Evolutionary conservation across 1,140 invertebrate species (phyloP).

Genomic region (Aphaenogaster rudis): DNA sequence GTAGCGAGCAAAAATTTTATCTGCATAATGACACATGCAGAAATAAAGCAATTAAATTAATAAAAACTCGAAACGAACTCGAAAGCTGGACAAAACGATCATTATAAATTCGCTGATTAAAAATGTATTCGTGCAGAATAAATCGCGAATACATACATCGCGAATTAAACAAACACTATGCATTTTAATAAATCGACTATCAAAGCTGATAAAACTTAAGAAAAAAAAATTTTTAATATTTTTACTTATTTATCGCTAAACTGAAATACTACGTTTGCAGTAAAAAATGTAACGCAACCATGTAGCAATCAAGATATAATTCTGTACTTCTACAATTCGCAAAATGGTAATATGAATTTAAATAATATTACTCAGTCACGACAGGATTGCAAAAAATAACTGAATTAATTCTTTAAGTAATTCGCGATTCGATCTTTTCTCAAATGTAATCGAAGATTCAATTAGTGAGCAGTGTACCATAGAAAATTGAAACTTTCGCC

Average conservation of each 20-base stretch:
- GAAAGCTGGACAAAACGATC: not conserved
- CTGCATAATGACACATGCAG: not conserved
- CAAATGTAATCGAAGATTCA: slow-evolving; percentile 32
- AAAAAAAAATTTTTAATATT: not conserved
- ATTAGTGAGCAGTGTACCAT: slow-evolving; percentile 1
- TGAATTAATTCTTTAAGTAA: not conserved
- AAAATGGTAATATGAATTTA: not conserved
- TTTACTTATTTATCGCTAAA: not conserved
- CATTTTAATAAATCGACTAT: not conserved
- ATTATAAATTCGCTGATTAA: not conserved
- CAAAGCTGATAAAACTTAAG: not conserved
- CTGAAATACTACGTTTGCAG: not conserved
- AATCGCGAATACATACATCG: not conserved
- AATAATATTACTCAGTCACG: not conserved
- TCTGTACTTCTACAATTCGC: not conserved
- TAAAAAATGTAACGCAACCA: not conserved
- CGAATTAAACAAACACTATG: not conserved
- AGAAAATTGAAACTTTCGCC: slow-evolving; percentile 1
- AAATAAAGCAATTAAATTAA: slow-evolving; percentile 7
- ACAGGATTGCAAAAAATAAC: not conserved
- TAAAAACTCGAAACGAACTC: not conserved
- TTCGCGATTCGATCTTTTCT: not conserved
- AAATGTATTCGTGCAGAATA: not conserved
- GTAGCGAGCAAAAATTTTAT: not conserved
- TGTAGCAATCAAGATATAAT: not conserved